Percentiles rank a stretch among this genome's conserved stretches.
Evolutionary conservation across 1,140 invertebrate genomes (phyloP).

Genomic region (Hydropsyche tenuis): DNA sequence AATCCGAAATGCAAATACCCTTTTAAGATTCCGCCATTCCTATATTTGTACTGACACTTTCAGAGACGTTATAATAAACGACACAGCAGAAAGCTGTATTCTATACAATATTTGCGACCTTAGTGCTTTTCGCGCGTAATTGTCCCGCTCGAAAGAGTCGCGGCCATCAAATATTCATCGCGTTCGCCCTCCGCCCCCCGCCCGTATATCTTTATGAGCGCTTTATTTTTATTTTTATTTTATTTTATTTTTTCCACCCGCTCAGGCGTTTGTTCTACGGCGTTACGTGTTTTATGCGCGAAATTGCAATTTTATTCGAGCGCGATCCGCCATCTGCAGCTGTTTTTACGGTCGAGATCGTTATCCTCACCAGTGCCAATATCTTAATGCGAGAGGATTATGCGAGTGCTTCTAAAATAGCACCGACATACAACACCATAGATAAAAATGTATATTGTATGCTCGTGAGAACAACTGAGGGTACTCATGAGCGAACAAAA

Average conservation of each 20-base stretch:
- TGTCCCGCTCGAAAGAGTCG: constrained; percentile 17
- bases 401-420: constrained; percentile 1
- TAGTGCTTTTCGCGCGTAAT: constrained; percentile 23
- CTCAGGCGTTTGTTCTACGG: background rate
- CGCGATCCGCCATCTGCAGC: background rate
- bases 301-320: constrained; percentile 29
- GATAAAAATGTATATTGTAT: too few species aligned
- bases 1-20: too few species aligned
- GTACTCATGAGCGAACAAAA: background rate
- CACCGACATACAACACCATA: background rate
- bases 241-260: constrained; percentile 2
- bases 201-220: background rate
- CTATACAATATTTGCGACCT: too few species aligned
- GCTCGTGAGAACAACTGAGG: too few species aligned
- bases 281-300: constrained; percentile 24
- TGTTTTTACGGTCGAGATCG: constrained; percentile 15
- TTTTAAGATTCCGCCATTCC: too few species aligned
- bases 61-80: too few species aligned
- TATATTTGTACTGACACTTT: too few species aligned
- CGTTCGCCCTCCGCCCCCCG: background rate
- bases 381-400: constrained; percentile 29
- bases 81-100: too few species aligned
- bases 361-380: constrained; percentile 6
- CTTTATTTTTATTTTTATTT: constrained; percentile 7
- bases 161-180: constrained; percentile 34